Evolutionary conservation across 2,797 vertebrate genomes (phyloP).

Genomic region (Sternarchorhynchus goeldii): DNA sequence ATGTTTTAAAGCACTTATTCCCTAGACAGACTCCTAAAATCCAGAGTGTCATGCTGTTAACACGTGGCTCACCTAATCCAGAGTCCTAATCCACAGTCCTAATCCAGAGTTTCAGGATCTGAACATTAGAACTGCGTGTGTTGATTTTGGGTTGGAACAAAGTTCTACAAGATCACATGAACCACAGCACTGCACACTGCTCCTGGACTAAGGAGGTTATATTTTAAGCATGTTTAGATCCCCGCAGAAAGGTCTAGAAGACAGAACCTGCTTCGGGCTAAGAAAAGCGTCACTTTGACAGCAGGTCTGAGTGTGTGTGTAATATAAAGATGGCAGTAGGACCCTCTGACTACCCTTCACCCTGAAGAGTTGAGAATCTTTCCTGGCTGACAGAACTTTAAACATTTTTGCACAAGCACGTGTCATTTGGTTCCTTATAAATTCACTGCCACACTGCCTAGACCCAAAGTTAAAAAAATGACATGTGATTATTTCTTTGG

Average conservation of each 20-base stretch:
- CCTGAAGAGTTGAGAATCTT: neutral
- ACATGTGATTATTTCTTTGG: neutral
- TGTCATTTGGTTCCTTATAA: neutral
- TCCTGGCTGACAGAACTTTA: no score
- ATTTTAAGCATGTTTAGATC: neutral
- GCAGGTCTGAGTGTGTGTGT: constrained; percentile 31
- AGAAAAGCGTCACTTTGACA: constrained; percentile 12
- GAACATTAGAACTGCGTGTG: neutral
- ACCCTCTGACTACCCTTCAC: neutral
- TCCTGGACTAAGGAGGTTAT: neutral
- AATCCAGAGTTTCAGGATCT: neutral
- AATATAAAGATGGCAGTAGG: constrained; percentile 2
- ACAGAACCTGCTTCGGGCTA: constrained; percentile 8
- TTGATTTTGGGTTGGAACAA: neutral
- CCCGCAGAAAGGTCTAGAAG: neutral
- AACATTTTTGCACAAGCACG: neutral
- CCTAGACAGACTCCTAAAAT: no score
- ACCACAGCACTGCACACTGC: neutral
- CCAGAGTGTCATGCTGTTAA: no score
- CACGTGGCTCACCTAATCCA: neutral
- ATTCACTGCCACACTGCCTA: neutral
- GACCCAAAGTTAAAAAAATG: no score
- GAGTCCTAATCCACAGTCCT: neutral
- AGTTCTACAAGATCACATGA: neutral
- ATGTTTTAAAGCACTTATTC: no score